These are phyloP conservation scores for Dunckerocampus dactyliophorus DNA, from an alignment of 2,113 vertebrate genomes.

Conservation along the genomic window DNA sequence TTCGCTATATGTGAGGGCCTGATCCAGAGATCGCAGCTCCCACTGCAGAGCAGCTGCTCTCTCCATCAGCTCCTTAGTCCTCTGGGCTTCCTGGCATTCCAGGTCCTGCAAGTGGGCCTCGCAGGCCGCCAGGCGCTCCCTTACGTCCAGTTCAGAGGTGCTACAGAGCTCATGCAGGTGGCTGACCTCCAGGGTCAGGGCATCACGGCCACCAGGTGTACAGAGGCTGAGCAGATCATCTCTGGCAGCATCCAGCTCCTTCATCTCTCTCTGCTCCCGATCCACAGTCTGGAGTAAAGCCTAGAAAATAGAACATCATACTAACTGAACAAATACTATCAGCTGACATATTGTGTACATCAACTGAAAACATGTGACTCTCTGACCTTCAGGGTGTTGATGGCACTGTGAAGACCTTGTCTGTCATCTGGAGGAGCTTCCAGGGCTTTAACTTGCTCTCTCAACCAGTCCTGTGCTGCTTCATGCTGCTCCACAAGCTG, in stretches of 20 bases:
- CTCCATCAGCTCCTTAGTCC: conserved; percentile 43
- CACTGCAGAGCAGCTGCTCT: conserved; percentile 56
- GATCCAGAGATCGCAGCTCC: conserved; percentile 67
- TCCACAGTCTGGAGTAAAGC: conserved; percentile 71
- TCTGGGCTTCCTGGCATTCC: conserved; percentile 31
- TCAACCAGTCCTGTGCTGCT: conserved; percentile 74
- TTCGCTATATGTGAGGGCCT: conserved; percentile 56
- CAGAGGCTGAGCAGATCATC: conserved; percentile 62
- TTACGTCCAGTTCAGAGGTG: conserved; percentile 56
- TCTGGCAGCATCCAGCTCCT: conserved; percentile 59
- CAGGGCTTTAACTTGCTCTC: conserved; percentile 69
- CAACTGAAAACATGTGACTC: not conserved
- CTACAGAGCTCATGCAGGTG: conserved; percentile 63
- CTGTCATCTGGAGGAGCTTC: conserved; percentile 48
- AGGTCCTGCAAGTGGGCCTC: conserved; percentile 50
- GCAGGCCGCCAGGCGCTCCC: conserved; percentile 42
- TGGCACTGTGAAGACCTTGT: conserved; percentile 46
- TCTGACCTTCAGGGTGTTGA: conserved; percentile 73
- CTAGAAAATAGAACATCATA: conserved; percentile 32
- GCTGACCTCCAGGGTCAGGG: conserved; percentile 60
- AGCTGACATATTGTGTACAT: not conserved
- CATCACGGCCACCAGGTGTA: conserved; percentile 59
- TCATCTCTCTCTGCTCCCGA: conserved; percentile 69
- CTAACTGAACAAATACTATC: not conserved
- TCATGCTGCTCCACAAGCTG: conserved; percentile 74